Percentiles rank a stretch among this genome's conserved stretches.
These are phyloP conservation scores for Cybosia mesomella DNA, from an alignment of 2,888 invertebrate species.

Conservation along the genomic window DNA sequence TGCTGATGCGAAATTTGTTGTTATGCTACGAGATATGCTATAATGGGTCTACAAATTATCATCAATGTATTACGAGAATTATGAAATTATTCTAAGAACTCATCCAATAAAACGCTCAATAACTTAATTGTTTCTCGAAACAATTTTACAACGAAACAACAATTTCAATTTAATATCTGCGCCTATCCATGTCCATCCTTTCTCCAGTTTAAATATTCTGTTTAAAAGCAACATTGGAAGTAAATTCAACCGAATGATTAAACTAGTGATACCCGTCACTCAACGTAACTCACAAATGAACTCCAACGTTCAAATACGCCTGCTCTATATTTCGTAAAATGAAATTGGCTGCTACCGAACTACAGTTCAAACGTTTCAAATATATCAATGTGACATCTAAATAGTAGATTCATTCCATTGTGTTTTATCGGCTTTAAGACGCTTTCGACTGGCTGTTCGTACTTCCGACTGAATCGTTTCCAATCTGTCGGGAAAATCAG, in stretches of 20 bases:
- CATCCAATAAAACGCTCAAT: no score
- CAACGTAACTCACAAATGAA: background rate
- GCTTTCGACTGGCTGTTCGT: conserved; percentile 13
- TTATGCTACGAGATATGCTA: background rate
- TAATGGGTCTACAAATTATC: background rate
- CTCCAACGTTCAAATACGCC: background rate
- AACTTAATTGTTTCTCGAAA: background rate
- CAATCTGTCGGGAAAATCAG: background rate
- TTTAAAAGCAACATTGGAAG: background rate
- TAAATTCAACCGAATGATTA: background rate
- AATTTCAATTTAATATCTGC: background rate
- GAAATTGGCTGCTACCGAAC: background rate
- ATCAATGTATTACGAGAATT: background rate
- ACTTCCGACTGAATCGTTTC: background rate
- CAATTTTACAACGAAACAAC: background rate
- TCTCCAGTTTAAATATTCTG: background rate
- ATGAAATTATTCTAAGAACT: background rate
- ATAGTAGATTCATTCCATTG: conserved; percentile 26
- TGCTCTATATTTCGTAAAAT: background rate
- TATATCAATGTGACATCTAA: conserved; percentile 27
- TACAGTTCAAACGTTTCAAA: conserved; percentile 16
- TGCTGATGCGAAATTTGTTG: background rate
- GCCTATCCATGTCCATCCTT: background rate
- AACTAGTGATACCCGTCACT: background rate
- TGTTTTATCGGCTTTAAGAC: conserved; percentile 31